Base-by-base conservation (phyloP, 1,140 invertebrate genomes). In the Drosophila aff. region DNA sequence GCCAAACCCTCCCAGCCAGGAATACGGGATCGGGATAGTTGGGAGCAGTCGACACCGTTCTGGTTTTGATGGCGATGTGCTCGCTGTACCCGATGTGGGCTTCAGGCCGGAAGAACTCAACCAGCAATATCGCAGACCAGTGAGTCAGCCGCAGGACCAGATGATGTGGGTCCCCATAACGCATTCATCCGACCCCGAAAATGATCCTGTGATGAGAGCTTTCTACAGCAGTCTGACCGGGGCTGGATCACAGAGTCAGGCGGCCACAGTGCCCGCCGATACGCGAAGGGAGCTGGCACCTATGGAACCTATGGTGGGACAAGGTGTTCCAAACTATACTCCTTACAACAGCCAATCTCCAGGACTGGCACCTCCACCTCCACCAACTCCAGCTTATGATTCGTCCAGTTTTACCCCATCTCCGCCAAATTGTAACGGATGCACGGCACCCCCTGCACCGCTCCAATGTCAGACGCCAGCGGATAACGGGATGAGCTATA, bases 351-450 rank as follows among this genome's bases (percentile, higher is more conserved):
- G 15, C 3, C 50, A 55, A 40, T 49, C 58, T 16, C 46, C 44
- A 40, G 26, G 38, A 21, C 15, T 53, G 26, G 3, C 41, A 16
- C 43, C 36, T 18, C 40, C 41, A 16, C 43, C 36, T 18, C 40
- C 63, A 16, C 43, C 78, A 8, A 46, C 78, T 10, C 26, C 46
- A 18, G 49, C 31, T 2, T 62, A 46, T 38, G 6, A 47, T 21
- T 4, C 26, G 1, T 2, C 26, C 16, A n/a, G 26, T 31, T 2
- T 41, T 23, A 46, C 7, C 5, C 9, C 57, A 61, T n/a, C 50
- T 26, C 31, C n/a, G 7, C 8, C 50, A 33, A 26, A 92, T 92
- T 94, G 92, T 93, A 81, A 50, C 91, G 69, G 66, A 1, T 87
- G 84, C 33, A 53, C 28, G 6, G 21, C 41, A 3, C 18, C 63